A percentile compares a stretch with the other conserved stretches of the same genome.
Conservation (phyloP, 2,888 invertebrate species). For the Abrostola tripartita region DNA sequence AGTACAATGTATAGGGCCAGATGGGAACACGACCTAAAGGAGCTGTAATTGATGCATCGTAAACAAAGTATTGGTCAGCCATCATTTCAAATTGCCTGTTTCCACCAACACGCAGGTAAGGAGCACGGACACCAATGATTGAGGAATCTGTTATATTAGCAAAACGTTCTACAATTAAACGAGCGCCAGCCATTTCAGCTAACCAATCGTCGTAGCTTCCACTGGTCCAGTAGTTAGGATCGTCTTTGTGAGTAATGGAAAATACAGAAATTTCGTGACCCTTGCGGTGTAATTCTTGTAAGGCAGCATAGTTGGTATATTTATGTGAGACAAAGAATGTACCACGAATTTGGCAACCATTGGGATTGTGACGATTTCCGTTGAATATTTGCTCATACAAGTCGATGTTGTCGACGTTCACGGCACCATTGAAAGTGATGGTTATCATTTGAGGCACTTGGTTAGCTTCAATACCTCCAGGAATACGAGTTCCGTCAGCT, state of each 20-base stretch:
- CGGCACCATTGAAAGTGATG: constrained; percentile 97
- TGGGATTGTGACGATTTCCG: constrained; percentile 94
- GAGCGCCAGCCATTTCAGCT: constrained; percentile 97
- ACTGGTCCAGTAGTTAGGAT: constrained; percentile 96
- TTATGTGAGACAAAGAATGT: constrained; percentile 98
- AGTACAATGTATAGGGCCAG: constrained; percentile 99
- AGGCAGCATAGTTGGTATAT: constrained; percentile 96
- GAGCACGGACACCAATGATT: constrained; percentile 95
- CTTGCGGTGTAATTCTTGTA: constrained; percentile 95
- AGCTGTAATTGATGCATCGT: constrained; percentile 98
- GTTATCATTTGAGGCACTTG: constrained; percentile 98
- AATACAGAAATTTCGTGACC: constrained; percentile 98
- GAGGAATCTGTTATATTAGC: constrained; percentile 97
- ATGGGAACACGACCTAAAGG: constrained; percentile 96
- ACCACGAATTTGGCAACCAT: constrained; percentile 95
- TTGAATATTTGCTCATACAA: constrained; percentile 97
- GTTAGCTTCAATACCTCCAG: constrained; percentile 93
- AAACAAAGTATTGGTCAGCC: constrained; percentile 97
- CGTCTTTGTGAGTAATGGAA: constrained; percentile 97
- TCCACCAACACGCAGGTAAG: constrained; percentile 96
- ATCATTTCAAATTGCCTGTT: constrained; percentile 99
- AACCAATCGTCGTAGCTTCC: constrained; percentile 97
- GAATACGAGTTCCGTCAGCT: constrained; percentile 96
- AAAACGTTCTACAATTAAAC: constrained; percentile 95
- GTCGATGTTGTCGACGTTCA: constrained; percentile 97